phyloP scores from a whole-genome alignment of 2,888 invertebrate genomes.

The Andrena fulva region DNA sequence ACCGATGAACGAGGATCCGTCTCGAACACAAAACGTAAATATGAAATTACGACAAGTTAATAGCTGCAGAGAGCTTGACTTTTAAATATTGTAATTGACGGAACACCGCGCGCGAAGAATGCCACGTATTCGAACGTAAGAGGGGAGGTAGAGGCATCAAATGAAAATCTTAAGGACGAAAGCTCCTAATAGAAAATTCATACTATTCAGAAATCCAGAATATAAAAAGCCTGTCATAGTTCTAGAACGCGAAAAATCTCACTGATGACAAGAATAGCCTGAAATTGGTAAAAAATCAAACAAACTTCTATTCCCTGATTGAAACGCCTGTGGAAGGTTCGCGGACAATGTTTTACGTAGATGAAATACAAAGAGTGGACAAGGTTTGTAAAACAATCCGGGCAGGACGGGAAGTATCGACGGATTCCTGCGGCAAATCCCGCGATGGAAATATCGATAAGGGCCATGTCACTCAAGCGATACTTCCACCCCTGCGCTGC shows the following conservation, averaged over 20 bases:
- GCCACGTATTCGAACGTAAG: no score
- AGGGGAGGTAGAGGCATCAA: no score
- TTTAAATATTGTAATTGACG: constrained; percentile 45
- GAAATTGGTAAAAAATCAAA: no score
- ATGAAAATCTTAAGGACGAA: no score
- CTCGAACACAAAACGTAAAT: constrained; percentile 39
- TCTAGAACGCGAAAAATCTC: no score
- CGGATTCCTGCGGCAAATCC: constrained; percentile 92
- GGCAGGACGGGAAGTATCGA: constrained; percentile 88
- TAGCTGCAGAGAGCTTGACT: constrained; percentile 52
- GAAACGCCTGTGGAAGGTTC: neutral
- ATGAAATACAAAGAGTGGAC: neutral
- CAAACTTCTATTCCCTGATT: no score
- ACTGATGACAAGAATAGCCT: no score
- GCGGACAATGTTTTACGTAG: neutral
- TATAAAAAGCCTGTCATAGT: no score
- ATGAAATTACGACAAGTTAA: constrained; percentile 50
- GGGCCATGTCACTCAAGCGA: constrained; percentile 90
- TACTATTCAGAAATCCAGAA: no score
- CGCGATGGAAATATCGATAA: constrained; percentile 91
- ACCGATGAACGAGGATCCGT: constrained; percentile 50
- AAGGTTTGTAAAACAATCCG: constrained; percentile 63
- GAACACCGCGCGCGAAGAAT: neutral
- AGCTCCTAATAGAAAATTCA: no score
- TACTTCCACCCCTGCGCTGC: constrained; percentile 77